These are phyloP conservation scores for Planococcus citri DNA, from an alignment of 1,140 invertebrate genomes.

Conservation along the genomic window DNA sequence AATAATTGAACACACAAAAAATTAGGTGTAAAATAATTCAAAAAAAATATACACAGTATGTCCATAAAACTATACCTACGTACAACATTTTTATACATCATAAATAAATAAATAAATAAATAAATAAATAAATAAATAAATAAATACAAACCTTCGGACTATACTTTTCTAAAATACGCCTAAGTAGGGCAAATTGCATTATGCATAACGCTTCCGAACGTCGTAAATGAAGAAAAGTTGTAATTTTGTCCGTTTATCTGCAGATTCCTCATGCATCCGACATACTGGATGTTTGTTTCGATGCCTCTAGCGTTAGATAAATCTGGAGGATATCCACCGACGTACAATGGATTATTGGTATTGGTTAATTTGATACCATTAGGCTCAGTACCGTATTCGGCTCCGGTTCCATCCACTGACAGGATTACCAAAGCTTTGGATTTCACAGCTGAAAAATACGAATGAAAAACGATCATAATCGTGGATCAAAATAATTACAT, in stretches of 20 bases:
- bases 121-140: no score
- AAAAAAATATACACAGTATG: no score
- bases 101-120: no score
- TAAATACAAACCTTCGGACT: no score
- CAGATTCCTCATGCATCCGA: conserved; percentile 69
- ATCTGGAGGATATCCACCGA: conserved; percentile 64
- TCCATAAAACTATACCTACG: no score
- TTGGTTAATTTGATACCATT: background rate
- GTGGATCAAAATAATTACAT: background rate
- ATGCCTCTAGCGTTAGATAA: conserved; percentile 34
- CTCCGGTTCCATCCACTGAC: conserved; percentile 52
- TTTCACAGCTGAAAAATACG: conserved; percentile 56
- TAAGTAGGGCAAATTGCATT: conserved; percentile 22
- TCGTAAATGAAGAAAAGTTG: conserved; percentile 12
- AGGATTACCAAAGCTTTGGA: conserved; percentile 69
- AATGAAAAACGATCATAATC: conserved; percentile 23
- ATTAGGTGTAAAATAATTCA: no score
- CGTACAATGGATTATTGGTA: conserved; percentile 71
- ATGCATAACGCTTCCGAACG: conserved; percentile 19
- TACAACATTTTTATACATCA: background rate
- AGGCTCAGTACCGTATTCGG: conserved; percentile 33
- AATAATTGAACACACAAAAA: no score
- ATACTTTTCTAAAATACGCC: no score
- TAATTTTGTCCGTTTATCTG: conserved; percentile 39
- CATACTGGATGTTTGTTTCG: conserved; percentile 37